A percentile compares a stretch with the other conserved stretches of the same genome.
These are phyloP conservation scores for Agonopterix subpropinquella DNA, from an alignment of 2,888 invertebrate species.

Conservation along the genomic window DNA sequence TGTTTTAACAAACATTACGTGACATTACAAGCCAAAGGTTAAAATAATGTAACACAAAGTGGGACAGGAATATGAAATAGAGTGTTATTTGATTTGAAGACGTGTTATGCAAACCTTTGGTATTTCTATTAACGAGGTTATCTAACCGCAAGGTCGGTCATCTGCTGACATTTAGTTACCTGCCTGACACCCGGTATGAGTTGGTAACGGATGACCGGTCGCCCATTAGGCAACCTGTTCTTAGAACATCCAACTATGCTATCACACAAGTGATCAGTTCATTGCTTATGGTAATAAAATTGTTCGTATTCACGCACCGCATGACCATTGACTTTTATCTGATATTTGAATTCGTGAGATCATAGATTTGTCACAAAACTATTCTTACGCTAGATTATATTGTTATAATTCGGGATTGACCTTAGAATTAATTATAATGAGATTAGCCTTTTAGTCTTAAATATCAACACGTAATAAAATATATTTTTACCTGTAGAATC, in stretches of 20 bases:
- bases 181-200: conserved; percentile 12
- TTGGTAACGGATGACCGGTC: conserved; percentile 48
- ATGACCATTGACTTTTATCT: background rate
- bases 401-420: too few relatives aligned
- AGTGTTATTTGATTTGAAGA: conserved; percentile 9
- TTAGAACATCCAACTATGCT: conserved; percentile 12
- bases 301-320: background rate
- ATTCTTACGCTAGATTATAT: too few relatives aligned
- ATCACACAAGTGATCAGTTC: conserved; percentile 4
- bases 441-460: too few relatives aligned
- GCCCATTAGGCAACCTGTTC: conserved; percentile 55
- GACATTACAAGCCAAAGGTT: too few relatives aligned
- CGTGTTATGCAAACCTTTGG: conserved; percentile 44
- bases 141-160: conserved; percentile 60
- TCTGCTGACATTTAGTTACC: conserved; percentile 60
- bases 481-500: conserved; percentile 56
- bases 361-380: too few relatives aligned
- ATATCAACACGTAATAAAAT: background rate
- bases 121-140: conserved; percentile 59
- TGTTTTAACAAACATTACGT: too few relatives aligned
- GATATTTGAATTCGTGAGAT: background rate
- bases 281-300: background rate
- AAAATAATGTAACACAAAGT: background rate
- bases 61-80: background rate
- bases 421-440: too few relatives aligned